Evolutionary conservation across 2,797 vertebrate genomes (phyloP), one percentile per base, ranked within the genome.

Genomic region (Pangasius mekongensis): DNA sequence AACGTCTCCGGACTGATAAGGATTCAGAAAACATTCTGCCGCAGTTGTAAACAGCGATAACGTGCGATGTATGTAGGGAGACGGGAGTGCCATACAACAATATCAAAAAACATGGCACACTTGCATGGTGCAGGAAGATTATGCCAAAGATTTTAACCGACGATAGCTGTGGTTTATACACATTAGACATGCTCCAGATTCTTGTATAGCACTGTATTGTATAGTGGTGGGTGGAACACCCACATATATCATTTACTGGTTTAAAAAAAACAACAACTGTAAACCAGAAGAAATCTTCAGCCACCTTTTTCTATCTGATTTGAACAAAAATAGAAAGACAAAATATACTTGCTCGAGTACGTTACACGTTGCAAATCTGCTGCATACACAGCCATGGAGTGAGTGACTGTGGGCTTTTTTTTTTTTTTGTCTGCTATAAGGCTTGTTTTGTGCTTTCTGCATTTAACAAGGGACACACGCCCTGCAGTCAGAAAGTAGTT

Each of bases 1-100:
- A 92, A 91, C 91, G 90, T 91, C 86, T 87, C 56, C 18, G 36
- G 24, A 39, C 18, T 67, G 90, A 92, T 92, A 91, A 91, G 73
- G 84, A 92, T 91, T 88, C 83, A 60, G 82, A 47, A 66, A 91
- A 86, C 49, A 27, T 90, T 89, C 58, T 64, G 58, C 67, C 14
- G 66, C 39, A 76, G 74, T 89, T 90, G 91, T 85, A 83, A 87
- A 87, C 87, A 74, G 83, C 2, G 74, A 87, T 89, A 90, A 84
- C 33, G 20, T 81, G 52, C 5, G 36, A 90, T 83, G 76, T 76
- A 74, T 84, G 80, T 83, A 71, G 71, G 86, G n/a, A 89, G 77
- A 83, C 71, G 77, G 30, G 47, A 86, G 77, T 22, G 24, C 20
- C 33, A 58, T 60, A 13, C 83, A 77, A 82, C 60, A 88, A 49